Conservation (phyloP, 2,888 invertebrate species). For the Hydrotaea cyrtoneurina region DNA sequence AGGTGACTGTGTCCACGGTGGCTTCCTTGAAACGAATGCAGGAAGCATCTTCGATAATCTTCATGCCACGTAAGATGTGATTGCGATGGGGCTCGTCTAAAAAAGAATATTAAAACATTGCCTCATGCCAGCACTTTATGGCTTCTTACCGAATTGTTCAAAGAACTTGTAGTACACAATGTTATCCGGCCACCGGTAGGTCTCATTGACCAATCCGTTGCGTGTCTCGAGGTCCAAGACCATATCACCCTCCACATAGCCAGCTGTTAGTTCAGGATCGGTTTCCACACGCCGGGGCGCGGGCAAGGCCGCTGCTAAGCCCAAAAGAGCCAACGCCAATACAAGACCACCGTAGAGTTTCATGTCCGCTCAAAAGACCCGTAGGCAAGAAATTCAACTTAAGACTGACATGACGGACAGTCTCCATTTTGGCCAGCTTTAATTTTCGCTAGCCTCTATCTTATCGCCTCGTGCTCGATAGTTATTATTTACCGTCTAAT, state of each 20-base stretch:
- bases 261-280: conserved; percentile 89
- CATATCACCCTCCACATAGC: conserved; percentile 89
- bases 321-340: conserved; percentile 8
- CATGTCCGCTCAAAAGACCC: conserved; percentile 39
- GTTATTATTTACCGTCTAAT: conserved; percentile 31
- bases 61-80: conserved; percentile 86
- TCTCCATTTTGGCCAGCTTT: too few species aligned
- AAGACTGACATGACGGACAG: not conserved
- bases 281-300: conserved; percentile 58
- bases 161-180: conserved; percentile 85
- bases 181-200: conserved; percentile 84
- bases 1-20: conserved; percentile 76
- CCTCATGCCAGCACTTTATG: too few species aligned
- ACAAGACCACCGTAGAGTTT: not conserved
- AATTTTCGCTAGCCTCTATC: not conserved
- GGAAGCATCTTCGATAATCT: conserved; percentile 86
- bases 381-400: not conserved
- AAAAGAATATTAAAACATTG: not conserved
- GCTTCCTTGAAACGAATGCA: conserved; percentile 87
- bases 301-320: conserved; percentile 27
- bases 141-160: conserved; percentile 73
- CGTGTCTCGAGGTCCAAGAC: conserved; percentile 82
- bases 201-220: conserved; percentile 83
- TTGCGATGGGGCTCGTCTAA: conserved; percentile 82
- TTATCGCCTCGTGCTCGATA: conserved; percentile 10